Percentiles rank a stretch among this genome's conserved stretches.
phyloP scores from a whole-genome alignment of 1,140 invertebrate species.

The Aleiodes sp. region DNA sequence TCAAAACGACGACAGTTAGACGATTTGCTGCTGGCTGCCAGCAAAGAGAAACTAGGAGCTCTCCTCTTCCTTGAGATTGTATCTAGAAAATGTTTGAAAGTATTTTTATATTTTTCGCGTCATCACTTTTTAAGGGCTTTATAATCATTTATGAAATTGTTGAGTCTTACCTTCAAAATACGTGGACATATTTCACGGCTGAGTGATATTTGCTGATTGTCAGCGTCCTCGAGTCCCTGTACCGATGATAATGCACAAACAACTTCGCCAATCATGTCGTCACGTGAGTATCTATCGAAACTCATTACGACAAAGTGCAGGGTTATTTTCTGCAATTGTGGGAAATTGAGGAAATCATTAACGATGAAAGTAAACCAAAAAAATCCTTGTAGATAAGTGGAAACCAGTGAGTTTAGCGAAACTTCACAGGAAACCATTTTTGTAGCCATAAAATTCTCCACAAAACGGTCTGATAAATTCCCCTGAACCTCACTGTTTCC shows the following conservation, averaged over 20 bases:
- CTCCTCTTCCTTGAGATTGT: conserved; percentile 86
- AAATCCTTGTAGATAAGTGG: too few relatives aligned
- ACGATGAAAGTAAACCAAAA: too few relatives aligned
- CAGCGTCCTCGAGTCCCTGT: conserved; percentile 77
- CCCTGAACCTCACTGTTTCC: too few relatives aligned
- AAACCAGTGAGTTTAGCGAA: too few relatives aligned
- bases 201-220: conserved; percentile 80
- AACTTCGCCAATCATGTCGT: conserved; percentile 98
- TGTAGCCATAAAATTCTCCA: too few relatives aligned
- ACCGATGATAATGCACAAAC: conserved; percentile 84
- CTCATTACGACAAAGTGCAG: conserved; percentile 95
- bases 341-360: too few relatives aligned
- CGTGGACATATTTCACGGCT: conserved; percentile 86
- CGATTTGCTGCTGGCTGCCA: conserved; percentile 92
- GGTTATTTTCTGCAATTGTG: conserved; percentile 76
- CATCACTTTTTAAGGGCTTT: neutral
- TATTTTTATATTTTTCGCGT: conserved; percentile 18
- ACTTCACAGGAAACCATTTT: too few relatives aligned
- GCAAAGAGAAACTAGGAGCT: conserved; percentile 90
- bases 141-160: neutral
- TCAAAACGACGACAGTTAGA: conserved; percentile 89
- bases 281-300: conserved; percentile 96
- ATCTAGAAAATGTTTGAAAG: conserved; percentile 68
- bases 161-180: conserved; percentile 79
- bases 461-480: too few relatives aligned